A percentile compares a stretch with the other conserved stretches of the same genome.
These are phyloP conservation scores for Pangasius macronema DNA, from an alignment of 2,797 vertebrate genomes.

Conservation along the genomic window DNA sequence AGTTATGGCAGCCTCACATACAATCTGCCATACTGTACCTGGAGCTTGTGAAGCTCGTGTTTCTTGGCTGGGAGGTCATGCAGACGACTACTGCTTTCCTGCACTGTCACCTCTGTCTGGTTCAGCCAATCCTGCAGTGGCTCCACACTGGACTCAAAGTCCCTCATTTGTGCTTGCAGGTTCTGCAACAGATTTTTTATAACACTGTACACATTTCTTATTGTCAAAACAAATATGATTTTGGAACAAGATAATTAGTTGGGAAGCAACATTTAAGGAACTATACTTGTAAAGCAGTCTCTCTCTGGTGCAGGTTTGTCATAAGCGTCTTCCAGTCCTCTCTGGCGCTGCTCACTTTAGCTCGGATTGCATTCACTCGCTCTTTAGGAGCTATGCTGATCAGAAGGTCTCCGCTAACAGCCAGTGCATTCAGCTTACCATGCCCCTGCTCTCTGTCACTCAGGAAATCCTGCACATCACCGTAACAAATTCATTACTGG, in stretches of 20 bases:
- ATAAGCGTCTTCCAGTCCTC: constrained; percentile 94
- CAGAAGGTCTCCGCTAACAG: constrained; percentile 88
- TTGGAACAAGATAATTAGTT: background rate
- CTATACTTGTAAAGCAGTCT: constrained; percentile 85
- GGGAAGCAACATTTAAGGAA: background rate
- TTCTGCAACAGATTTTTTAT: constrained; percentile 70
- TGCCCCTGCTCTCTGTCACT: constrained; percentile 92
- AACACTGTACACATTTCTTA: background rate
- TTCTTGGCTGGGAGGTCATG: constrained; percentile 91
- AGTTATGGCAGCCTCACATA: background rate
- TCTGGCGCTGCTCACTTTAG: constrained; percentile 81
- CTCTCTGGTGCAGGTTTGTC: constrained; percentile 86
- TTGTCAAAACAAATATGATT: background rate
- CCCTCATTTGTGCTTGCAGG: constrained; percentile 92
- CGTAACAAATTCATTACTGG: background rate
- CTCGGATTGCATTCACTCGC: constrained; percentile 79
- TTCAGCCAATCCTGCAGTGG: constrained; percentile 94
- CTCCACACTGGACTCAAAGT: constrained; percentile 89
- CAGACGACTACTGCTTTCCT: constrained; percentile 85
- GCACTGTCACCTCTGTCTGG: constrained; percentile 82
- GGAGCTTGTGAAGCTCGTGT: constrained; percentile 89
- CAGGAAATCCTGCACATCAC: constrained; percentile 83
- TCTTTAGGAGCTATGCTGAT: constrained; percentile 84
- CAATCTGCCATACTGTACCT: constrained; percentile 75
- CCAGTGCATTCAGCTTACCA: constrained; percentile 84